phyloP scores from a whole-genome alignment of 2,888 invertebrate species.

The Acrocyrtus sp. region DNA sequence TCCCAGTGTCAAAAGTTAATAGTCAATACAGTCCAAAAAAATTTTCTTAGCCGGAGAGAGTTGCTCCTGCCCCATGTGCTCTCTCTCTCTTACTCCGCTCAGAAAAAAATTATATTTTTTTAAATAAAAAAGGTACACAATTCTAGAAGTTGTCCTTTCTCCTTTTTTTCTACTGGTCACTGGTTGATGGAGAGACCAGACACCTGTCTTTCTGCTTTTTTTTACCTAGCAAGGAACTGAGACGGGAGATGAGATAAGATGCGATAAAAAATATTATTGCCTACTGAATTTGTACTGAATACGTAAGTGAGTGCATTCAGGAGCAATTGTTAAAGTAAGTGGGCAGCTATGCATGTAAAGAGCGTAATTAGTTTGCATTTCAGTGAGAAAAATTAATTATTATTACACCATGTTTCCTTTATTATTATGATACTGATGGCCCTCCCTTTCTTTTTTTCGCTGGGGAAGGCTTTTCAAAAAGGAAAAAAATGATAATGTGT shows the following conservation, averaged over 20 bases:
- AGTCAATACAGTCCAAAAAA: too few species aligned
- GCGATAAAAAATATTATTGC: conserved; percentile 3
- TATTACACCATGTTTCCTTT: conserved; percentile 48
- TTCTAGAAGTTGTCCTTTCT: conserved; percentile 46
- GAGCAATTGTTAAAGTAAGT: conserved; percentile 11
- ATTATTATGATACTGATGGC: conserved; percentile 24
- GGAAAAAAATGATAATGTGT: neutral
- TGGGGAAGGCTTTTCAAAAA: neutral
- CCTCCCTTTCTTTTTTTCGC: conserved; percentile 15
- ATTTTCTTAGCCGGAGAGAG: too few species aligned
- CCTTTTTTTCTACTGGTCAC: too few species aligned
- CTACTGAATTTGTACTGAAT: conserved; percentile 7
- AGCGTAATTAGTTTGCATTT: conserved; percentile 43
- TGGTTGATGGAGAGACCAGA: conserved; percentile 45
- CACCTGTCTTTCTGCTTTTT: conserved; percentile 47
- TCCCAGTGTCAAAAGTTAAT: too few species aligned
- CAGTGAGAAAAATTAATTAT: conserved; percentile 51
- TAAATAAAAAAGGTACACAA: too few species aligned
- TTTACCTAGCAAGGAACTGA: too few species aligned
- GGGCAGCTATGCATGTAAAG: conserved; percentile 13
- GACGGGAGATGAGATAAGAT: neutral
- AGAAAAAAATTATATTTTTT: too few species aligned
- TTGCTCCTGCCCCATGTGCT: too few species aligned
- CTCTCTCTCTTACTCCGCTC: too few species aligned
- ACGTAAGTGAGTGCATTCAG: too few species aligned